These are phyloP conservation scores for Euplexia lucipara DNA, from an alignment of 2,888 invertebrate species.

Conservation along the genomic window DNA sequence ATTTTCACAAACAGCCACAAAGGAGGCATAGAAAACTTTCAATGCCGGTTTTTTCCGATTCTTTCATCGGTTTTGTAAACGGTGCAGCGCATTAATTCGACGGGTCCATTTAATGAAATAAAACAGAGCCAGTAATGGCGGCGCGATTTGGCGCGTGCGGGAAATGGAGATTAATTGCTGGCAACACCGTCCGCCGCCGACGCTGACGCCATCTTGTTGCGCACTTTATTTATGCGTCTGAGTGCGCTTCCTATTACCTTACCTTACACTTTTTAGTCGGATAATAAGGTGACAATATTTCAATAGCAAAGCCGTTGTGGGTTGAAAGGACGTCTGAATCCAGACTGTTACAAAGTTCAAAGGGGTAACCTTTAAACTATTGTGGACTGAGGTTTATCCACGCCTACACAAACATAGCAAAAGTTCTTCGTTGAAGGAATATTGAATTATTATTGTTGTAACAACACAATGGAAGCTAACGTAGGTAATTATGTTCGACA, in stretches of 20 bases:
- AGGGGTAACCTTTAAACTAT: constrained; percentile 39
- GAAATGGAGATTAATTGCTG: constrained; percentile 89
- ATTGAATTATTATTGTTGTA: constrained; percentile 39
- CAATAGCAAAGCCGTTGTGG: neutral
- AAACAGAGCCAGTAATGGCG: constrained; percentile 86
- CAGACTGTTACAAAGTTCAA: constrained; percentile 21
- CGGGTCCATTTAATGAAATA: constrained; percentile 88
- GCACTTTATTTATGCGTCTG: constrained; percentile 83
- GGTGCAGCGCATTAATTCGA: constrained; percentile 86
- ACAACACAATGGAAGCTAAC: constrained; percentile 32
- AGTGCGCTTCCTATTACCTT: constrained; percentile 68
- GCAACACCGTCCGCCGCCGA: constrained; percentile 81
- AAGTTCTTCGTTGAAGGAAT: constrained; percentile 35
- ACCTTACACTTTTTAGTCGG: constrained; percentile 30
- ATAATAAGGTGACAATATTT: constrained; percentile 14
- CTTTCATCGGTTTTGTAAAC: constrained; percentile 82
- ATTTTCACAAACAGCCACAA: constrained; percentile 80
- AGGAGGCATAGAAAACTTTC: constrained; percentile 79
- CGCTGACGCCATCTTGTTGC: constrained; percentile 83
- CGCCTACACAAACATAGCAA: constrained; percentile 29
- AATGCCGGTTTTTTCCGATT: constrained; percentile 78
- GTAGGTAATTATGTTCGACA: constrained; percentile 9
- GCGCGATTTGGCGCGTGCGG: constrained; percentile 86
- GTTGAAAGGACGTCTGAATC: constrained; percentile 14
- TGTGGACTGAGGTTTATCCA: constrained; percentile 37